Base-by-base conservation (phyloP, 1,140 invertebrate species). In the Aphidius gifuensis region DNA sequence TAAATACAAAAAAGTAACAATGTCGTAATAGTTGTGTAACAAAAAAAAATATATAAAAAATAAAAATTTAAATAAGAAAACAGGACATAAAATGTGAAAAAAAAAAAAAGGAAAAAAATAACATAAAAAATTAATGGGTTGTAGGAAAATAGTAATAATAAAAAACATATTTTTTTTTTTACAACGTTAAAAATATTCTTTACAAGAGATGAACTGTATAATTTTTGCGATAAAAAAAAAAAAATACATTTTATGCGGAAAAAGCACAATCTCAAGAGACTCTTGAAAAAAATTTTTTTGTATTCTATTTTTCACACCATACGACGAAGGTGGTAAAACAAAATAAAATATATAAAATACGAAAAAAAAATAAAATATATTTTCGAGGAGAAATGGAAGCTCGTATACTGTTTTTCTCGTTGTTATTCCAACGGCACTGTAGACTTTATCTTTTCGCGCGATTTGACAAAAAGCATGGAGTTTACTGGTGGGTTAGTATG, bases 391-490 rank as follows among this genome's bases (percentile, higher is more conserved):
- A 32, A 51, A 32, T 23, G 6, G 50, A 51, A 32, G 9, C 53
- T 54, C n/a, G 6, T 40, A 16, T 42, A 55, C 53, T 55, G 23
- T 32, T 32, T 32, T 32, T 32, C 23, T 32, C n/a, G 53, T 55
- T 55, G 53, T 55, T 71, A 66, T 62, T 68, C 63, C 63, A 69
- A 64, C 40, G 57, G 58, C 54, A 61, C 50, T 46, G 42, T 50
- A 44, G 56, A 63, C 64, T 71, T 72, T 74, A 71, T 72, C 71
- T 72, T 73, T 66, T 72, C 71, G 67, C 68, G 62, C 69, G 71
- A 72, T 74, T 74, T 74, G 68, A 67, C 69, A 66, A 64, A 67
- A 69, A 68, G 48, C 55, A 61, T 49, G 44, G 53, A 39, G 54
- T 57, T 49, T 60, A 39, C 16, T 50, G 7, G 40, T 53, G 38